These are phyloP conservation scores for Heliangelus exortis DNA, from an alignment of 2,797 vertebrate species.

Conservation along the genomic window DNA sequence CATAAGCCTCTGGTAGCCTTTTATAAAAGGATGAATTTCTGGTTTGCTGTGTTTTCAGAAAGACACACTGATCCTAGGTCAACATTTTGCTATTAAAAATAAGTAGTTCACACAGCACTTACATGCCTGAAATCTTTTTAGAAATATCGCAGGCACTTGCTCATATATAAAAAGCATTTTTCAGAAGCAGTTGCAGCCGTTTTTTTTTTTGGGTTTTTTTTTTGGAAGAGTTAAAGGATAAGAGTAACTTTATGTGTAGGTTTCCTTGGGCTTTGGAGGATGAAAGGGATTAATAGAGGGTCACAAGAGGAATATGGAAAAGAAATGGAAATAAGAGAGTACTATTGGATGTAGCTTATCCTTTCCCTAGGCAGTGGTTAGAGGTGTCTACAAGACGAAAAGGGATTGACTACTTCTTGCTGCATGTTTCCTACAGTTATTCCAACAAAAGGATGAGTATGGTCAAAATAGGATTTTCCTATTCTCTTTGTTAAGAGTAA, in stretches of 20 bases:
- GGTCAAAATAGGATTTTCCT: slow-evolving; percentile 49
- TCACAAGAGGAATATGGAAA: slow-evolving; percentile 20
- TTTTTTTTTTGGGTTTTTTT: slow-evolving; percentile 53
- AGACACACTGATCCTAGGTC: background rate
- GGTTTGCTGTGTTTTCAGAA: background rate
- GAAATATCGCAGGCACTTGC: background rate
- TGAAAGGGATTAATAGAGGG: slow-evolving; percentile 47
- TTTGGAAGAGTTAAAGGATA: slow-evolving; percentile 22
- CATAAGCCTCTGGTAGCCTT: background rate
- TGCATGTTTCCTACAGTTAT: background rate
- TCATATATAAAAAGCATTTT: background rate
- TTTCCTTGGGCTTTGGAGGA: slow-evolving; percentile 39
- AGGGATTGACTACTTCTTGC: background rate
- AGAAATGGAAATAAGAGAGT: slow-evolving; percentile 17
- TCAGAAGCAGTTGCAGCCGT: background rate
- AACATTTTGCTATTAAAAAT: slow-evolving; percentile 16
- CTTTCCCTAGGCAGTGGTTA: slow-evolving; percentile 46
- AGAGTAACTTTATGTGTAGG: slow-evolving; percentile 11
- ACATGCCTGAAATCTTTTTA: background rate
- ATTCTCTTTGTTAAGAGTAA: background rate
- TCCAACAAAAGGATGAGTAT: background rate
- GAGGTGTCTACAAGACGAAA: background rate
- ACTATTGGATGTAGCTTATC: slow-evolving; percentile 31
- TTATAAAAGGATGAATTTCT: background rate
- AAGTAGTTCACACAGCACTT: background rate